phyloP scores from a whole-genome alignment of 2,888 invertebrate genomes.

The Luperina nickerlii region DNA sequence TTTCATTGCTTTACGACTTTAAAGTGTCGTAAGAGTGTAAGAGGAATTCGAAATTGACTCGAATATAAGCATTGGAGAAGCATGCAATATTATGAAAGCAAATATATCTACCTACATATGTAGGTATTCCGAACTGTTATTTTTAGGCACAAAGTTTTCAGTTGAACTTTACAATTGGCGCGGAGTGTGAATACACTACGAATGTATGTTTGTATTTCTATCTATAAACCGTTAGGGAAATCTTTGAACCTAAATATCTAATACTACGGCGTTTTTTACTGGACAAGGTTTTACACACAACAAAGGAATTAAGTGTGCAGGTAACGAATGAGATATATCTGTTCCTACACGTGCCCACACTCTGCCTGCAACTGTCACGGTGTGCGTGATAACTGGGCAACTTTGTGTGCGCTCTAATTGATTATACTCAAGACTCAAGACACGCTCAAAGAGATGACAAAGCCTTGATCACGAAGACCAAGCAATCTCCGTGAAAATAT shows the following conservation, averaged over 20 bases:
- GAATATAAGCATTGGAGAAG: not conserved
- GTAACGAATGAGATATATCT: conserved; percentile 28
- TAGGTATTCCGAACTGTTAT: not conserved
- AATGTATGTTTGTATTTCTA: conserved; percentile 41
- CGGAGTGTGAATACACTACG: conserved; percentile 21
- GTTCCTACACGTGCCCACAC: not conserved
- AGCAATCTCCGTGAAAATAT: conserved; percentile 23
- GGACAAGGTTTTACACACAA: conserved; percentile 24
- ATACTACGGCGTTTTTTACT: conserved; percentile 45
- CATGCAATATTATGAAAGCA: not conserved
- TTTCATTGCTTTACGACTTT: conserved; percentile 28
- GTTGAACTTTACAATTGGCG: conserved; percentile 11
- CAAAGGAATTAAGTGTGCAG: conserved; percentile 14
- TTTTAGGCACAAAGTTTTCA: conserved; percentile 8
- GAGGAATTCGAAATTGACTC: conserved; percentile 7
- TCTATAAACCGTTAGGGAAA: conserved; percentile 51
- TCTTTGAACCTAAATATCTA: conserved; percentile 54
- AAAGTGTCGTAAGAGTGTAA: conserved; percentile 3
- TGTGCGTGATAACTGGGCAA: conserved; percentile 16
- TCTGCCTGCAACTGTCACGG: not conserved
- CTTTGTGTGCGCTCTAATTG: conserved; percentile 32
- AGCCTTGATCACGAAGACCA: conserved; percentile 6
- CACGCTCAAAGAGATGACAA: conserved; percentile 26
- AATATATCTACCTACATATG: not conserved
- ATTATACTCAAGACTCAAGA: conserved; percentile 39